Evolutionary conservation across 2,113 vertebrate genomes (phyloP), one percentile per base, ranked within the genome.

Genomic region (Prionailurus viverrinus): DNA sequence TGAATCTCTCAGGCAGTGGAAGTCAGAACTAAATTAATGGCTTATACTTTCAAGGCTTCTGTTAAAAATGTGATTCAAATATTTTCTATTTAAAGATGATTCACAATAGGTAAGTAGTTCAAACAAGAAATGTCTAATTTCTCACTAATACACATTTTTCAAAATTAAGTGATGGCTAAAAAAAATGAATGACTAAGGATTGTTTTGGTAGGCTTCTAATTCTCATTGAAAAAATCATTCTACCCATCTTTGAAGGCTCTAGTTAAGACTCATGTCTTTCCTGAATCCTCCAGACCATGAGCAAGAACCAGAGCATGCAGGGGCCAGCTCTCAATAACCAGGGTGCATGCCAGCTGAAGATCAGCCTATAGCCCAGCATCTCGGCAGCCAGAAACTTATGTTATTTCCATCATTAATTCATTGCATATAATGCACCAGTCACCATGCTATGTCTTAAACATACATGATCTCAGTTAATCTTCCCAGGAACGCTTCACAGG

Each of bases 1-100:
- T 95, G 41, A 94, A 82, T 86, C 78, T 71, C 68, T 92, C 76
- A 78, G 29, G 92, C 86, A 76, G 63, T 93, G 51, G 81, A 95
- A 92, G 79, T 91, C 61, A 71, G 16, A 92, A 89, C 39, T 92
- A 82, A 97, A 94, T 90, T 76, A 94, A 92, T 93, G 68, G 41
- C 74, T 95, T 68, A 41, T 21, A 88, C 41, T 92, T 96, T 91
- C 53, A 87, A n/a, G 27, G 69, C 69, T 96, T 94, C 95, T 96
- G 87, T 92, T 92, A 36, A 94, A 95, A 96, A 96, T 89, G 81
- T n/a, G 81, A 92, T 45, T 58, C 80, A 93, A 97, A 85, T 96
- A 89, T 88, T 95, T 97, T 82, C 95, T 95, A 39, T 82, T 89
- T 78, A 93, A 96, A 92, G n/a, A 33, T 73, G 55, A 58, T 69